Conservation (phyloP, 2,888 invertebrate genomes). For the Plagodis pulveraria region DNA sequence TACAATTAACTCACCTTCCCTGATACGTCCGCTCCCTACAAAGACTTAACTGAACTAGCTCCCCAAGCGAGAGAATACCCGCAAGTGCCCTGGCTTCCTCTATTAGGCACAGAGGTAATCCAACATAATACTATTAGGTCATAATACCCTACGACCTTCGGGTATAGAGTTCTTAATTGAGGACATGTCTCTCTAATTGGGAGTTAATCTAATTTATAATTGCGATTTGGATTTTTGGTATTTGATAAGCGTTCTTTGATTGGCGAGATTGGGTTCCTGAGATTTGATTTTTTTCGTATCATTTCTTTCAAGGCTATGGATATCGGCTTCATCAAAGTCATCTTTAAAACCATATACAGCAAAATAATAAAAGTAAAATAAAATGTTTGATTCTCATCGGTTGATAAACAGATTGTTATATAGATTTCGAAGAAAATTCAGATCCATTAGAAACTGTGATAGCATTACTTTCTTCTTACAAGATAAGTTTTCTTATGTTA, state of each 20-base stretch:
- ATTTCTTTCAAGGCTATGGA: not conserved
- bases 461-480: too few species aligned
- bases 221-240: constrained; percentile 23
- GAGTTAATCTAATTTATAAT: constrained; percentile 33
- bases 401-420: too few species aligned
- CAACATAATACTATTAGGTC: constrained; percentile 67
- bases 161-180: constrained; percentile 57
- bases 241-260: constrained; percentile 37
- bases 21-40: constrained; percentile 45
- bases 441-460: too few species aligned
- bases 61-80: constrained; percentile 48
- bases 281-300: not conserved
- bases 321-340: too few species aligned
- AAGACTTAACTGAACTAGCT: constrained; percentile 49
- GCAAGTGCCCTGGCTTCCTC: constrained; percentile 75
- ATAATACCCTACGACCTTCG: constrained; percentile 67
- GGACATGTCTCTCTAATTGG: constrained; percentile 52
- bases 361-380: too few species aligned
- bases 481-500: too few species aligned
- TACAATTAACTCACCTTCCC: constrained; percentile 1
- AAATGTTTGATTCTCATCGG: too few species aligned
- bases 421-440: too few species aligned
- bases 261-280: constrained; percentile 1
- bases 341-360: too few species aligned
- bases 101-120: constrained; percentile 69